These are phyloP conservation scores for Scaptomyza flava DNA, from an alignment of 2,888 invertebrate species.

Conservation along the genomic window DNA sequence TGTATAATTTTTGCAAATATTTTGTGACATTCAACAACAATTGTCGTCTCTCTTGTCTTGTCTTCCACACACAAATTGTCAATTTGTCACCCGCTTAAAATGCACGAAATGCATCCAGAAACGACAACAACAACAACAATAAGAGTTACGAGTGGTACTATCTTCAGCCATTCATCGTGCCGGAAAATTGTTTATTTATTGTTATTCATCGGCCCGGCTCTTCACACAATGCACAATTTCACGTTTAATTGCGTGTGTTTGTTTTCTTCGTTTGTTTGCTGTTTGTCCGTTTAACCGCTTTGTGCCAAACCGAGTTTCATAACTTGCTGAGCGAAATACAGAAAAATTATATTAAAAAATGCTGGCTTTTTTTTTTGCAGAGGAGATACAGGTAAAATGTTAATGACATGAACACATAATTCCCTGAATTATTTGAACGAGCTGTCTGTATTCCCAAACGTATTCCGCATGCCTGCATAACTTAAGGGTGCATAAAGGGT, in stretches of 20 bases:
- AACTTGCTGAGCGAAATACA: conserved; percentile 1
- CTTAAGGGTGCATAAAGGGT: not conserved
- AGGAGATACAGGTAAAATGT: conserved; percentile 27
- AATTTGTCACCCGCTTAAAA: conserved; percentile 64
- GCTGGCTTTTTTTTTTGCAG: conserved; percentile 33
- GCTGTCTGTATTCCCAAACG: not conserved
- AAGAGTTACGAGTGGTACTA: conserved; percentile 30
- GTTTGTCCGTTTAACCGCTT: not conserved
- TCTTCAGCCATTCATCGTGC: conserved; percentile 46
- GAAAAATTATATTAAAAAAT: conserved; percentile 9
- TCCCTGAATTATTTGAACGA: not conserved
- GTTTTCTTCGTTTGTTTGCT: conserved; percentile 33
- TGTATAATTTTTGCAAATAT: conserved; percentile 48
- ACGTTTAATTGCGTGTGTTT: conserved; percentile 62
- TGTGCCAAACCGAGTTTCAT: conserved; percentile 28
- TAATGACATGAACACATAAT: conserved; percentile 22
- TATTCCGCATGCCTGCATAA: not conserved
- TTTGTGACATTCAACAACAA: conserved; percentile 30
- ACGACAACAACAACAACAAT: not conserved
- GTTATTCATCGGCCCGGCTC: conserved; percentile 33
- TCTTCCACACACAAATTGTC: conserved; percentile 48
- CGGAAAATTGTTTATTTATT: conserved; percentile 66
- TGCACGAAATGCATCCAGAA: conserved; percentile 27
- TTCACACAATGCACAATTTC: conserved; percentile 57
- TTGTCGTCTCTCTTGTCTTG: conserved; percentile 15